These are phyloP conservation scores for Propsilocerus akamusi DNA, from an alignment of 1,140 invertebrate species.

Conservation along the genomic window DNA sequence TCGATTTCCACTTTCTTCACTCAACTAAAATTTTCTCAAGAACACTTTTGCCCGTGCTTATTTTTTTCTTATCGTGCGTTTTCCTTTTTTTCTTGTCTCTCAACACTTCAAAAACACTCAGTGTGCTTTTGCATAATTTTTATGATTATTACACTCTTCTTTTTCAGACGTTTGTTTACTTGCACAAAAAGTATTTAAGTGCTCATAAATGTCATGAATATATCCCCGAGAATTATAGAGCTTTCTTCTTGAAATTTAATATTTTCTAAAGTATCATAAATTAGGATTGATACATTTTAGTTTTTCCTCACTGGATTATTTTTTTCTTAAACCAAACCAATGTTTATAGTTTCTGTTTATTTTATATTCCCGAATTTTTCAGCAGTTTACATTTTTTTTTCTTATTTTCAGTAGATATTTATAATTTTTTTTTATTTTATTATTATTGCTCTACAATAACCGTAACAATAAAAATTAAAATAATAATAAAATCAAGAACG, in stretches of 20 bases:
- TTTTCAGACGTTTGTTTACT: neutral
- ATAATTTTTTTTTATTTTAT: conserved; percentile 3
- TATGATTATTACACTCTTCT: neutral
- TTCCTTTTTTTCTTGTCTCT: neutral
- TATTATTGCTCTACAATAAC: conserved; percentile 1
- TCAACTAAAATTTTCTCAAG: neutral
- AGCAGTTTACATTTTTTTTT: neutral
- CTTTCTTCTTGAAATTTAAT: neutral
- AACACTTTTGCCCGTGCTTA: neutral
- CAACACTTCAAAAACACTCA: neutral
- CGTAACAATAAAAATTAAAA: conserved; percentile 2
- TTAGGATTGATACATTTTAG: too few relatives aligned
- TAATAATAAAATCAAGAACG: conserved; percentile 4
- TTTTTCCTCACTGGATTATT: too few relatives aligned
- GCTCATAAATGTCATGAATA: neutral
- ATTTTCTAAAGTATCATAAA: neutral
- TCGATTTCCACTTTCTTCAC: neutral
- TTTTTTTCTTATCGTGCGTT: neutral
- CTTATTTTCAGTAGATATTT: neutral
- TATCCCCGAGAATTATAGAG: too few relatives aligned
- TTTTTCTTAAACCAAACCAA: neutral
- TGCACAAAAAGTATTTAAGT: neutral
- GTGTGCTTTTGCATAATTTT: neutral
- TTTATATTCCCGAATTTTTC: neutral
- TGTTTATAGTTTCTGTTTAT: neutral